Evolutionary conservation across 92 coral and sea anemone genomes (phyloP), one percentile per base, ranked within the genome.

Genomic region (Parazoanthus swiftii): DNA sequence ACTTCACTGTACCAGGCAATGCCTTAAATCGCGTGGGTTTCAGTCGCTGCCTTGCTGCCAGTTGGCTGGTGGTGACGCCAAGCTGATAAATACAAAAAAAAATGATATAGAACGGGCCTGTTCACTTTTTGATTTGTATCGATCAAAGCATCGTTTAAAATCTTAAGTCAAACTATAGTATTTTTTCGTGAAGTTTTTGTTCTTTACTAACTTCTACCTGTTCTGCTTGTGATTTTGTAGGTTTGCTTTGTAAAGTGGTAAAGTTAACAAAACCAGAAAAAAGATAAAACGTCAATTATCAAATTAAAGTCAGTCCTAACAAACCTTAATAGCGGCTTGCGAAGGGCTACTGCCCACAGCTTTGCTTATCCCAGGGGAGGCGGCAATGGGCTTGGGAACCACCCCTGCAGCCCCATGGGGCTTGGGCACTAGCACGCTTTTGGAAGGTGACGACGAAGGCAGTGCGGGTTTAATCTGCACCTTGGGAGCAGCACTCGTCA

Each of bases 1-100:
- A 91, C 85, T 95, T 95, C 46, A 97, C 98, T 63, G 98, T 93
- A 14, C 97, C 96, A 35, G 98, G 93, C 26, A 97, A 82, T 39
- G 97, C 89, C 85, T 97, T 97, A 63, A 97, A 95, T 85, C 94
- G 85, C 36, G 97, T 89, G 80, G 96, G 96, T 16, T 89, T 94
- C 11, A 81, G 68, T 86, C 94, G 93, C 37, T 95, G 96, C 76
- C 93, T 92, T 81, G 95, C 88, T 3, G 93, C 94, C 36, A 95
- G 78, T 68, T 95, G 98, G 43, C 94, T 92, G 36, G 92, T 86
- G 9, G 98, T 88, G 43, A 92, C 16, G 8, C 77, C 43, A 10
- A 26, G 77, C 65, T 70, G 78, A 3, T 21, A 39, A 38, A 63
- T 20, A 66, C 9, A 82, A 82, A 82, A 13, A 29, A 29, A 29